These are phyloP conservation scores for Eurytoma adleriae DNA, from an alignment of 2,888 invertebrate species.

Conservation along the genomic window DNA sequence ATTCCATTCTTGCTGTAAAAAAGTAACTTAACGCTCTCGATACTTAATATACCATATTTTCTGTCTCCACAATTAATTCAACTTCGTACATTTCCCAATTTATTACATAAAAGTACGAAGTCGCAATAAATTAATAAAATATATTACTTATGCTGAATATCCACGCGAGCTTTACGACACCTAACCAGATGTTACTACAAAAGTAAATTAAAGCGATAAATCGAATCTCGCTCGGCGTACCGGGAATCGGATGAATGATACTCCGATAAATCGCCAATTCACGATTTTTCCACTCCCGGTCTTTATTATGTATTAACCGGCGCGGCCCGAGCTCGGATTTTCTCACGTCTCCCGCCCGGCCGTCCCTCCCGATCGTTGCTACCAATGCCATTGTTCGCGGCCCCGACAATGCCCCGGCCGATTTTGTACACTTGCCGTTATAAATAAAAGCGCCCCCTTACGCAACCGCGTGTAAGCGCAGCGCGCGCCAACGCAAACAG, in stretches of 20 bases:
- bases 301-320: slow-evolving; percentile 23
- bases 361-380: slow-evolving; percentile 56
- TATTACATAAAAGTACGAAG: too few species aligned
- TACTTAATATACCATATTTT: too few species aligned
- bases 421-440: slow-evolving; percentile 45
- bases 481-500: slow-evolving; percentile 24
- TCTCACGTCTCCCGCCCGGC: slow-evolving; percentile 42
- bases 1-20: too few species aligned
- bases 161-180: too few species aligned
- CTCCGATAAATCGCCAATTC: slow-evolving; percentile 31
- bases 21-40: too few species aligned
- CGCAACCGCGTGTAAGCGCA: slow-evolving; percentile 21
- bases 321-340: slow-evolving; percentile 25
- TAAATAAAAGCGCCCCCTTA: slow-evolving; percentile 34
- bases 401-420: slow-evolving; percentile 52
- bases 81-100: too few species aligned
- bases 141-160: too few species aligned
- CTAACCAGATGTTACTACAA: too few species aligned
- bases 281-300: slow-evolving; percentile 38
- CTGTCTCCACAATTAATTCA: too few species aligned
- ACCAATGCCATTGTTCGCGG: slow-evolving; percentile 61
- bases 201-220: slow-evolving; percentile 11
- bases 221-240: not conserved
- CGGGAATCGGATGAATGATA: not conserved
- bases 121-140: too few species aligned